Conservation (phyloP, 1,140 invertebrate species). For the Drosophila tristis region DNA sequence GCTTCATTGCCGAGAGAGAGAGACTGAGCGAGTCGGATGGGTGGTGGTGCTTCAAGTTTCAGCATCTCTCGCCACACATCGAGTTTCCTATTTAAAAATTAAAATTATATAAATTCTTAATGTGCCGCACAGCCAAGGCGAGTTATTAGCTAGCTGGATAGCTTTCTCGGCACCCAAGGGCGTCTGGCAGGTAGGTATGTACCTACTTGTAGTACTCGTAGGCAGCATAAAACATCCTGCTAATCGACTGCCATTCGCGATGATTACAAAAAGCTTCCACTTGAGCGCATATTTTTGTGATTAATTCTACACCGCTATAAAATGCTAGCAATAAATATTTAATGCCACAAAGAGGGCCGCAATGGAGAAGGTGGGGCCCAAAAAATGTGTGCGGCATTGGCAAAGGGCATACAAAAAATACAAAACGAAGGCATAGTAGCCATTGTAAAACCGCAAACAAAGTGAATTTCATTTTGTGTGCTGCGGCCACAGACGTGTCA, state of each 20-base stretch:
- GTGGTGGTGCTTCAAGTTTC: slow-evolving; percentile 30
- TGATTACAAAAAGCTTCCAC: slow-evolving; percentile 72
- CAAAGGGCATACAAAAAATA: slow-evolving; percentile 36
- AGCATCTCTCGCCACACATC: slow-evolving; percentile 4
- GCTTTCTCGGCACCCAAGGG: slow-evolving; percentile 13
- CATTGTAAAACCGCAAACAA: slow-evolving; percentile 71
- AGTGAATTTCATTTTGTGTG: slow-evolving; percentile 73
- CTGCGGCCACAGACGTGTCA: slow-evolving; percentile 80
- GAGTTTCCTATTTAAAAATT: slow-evolving; percentile 75
- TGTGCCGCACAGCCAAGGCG: slow-evolving; percentile 43
- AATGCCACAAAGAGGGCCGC: slow-evolving; percentile 30
- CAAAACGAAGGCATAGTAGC: slow-evolving; percentile 48
- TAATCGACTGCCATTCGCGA: slow-evolving; percentile 60
- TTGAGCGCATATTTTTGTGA: slow-evolving; percentile 73
- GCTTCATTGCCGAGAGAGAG: slow-evolving; percentile 44
- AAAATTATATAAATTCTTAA: slow-evolving; percentile 76
- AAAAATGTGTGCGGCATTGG: slow-evolving; percentile 14
- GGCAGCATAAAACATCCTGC: slow-evolving; percentile 8
- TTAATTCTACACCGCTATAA: slow-evolving; percentile 63
- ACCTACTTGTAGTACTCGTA: not conserved
- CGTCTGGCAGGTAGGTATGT: slow-evolving; percentile 1
- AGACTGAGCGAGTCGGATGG: not conserved
- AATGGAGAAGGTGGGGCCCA: not conserved
- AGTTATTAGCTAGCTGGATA: slow-evolving; percentile 66
- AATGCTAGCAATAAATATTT: slow-evolving; percentile 58